A percentile compares a stretch with the other conserved stretches of the same genome.
Conservation (phyloP, 2,113 vertebrate genomes). For the Coregonus clupeaformis region DNA sequence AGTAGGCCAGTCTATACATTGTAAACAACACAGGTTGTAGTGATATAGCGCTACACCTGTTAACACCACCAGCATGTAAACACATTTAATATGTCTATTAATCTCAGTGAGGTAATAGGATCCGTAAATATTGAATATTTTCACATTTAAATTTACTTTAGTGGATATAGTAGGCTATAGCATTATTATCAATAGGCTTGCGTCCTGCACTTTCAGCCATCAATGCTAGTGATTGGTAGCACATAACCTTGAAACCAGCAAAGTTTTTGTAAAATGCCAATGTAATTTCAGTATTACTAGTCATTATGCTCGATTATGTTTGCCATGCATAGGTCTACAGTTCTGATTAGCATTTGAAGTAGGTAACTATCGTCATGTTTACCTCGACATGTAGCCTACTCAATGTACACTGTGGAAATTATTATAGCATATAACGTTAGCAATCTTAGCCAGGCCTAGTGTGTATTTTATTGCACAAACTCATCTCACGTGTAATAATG, state of each 20-base stretch:
- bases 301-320: not conserved
- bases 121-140: too few relatives aligned
- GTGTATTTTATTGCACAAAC: not conserved
- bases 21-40: not conserved
- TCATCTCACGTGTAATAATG: not conserved
- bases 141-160: not conserved
- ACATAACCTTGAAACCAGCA: too few relatives aligned
- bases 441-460: not conserved
- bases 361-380: not conserved
- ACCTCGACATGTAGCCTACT: not conserved
- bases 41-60: not conserved
- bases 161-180: not conserved
- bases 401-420: not conserved
- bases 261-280: too few relatives aligned
- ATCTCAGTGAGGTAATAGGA: too few relatives aligned
- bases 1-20: too few relatives aligned
- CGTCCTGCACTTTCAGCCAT: not conserved
- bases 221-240: not conserved
- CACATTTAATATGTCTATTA: not conserved
- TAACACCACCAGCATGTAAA: not conserved
- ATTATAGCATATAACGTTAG: not conserved
- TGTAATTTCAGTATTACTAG: not conserved
- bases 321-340: not conserved
- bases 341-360: not conserved
- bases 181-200: not conserved